Evolutionary conservation across 2,888 invertebrate species (phyloP).

Genomic region (Hirudinaria manillensis): DNA sequence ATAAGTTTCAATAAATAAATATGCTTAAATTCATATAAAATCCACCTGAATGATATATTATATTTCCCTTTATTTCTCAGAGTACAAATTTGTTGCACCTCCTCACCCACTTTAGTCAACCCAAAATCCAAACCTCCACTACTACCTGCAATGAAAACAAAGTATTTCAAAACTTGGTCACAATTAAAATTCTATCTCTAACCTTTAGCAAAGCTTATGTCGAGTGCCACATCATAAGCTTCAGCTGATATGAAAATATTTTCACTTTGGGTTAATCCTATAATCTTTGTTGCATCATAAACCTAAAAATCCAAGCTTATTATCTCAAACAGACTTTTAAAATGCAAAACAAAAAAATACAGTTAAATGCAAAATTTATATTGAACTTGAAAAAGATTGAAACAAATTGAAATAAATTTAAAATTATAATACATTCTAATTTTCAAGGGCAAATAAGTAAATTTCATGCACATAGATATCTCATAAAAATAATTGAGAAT

Average conservation of each 20-base stretch:
- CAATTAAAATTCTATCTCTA: conserved; percentile 17
- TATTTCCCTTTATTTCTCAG: conserved; percentile 56
- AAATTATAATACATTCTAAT: no score
- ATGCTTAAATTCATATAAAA: not conserved
- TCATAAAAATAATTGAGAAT: no score
- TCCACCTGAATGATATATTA: conserved; percentile 52
- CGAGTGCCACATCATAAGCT: conserved; percentile 55
- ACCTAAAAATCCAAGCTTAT: conserved; percentile 42
- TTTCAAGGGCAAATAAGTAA: no score
- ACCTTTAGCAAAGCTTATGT: conserved; percentile 56
- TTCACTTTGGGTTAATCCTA: conserved; percentile 51
- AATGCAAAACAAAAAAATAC: not conserved
- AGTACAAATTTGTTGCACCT: conserved; percentile 51
- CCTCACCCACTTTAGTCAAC: conserved; percentile 51
- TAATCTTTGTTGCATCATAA: conserved; percentile 51
- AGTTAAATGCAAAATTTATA: no score
- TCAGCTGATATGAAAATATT: conserved; percentile 52
- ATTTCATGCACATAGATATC: no score
- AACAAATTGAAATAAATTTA: no score
- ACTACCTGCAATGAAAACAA: conserved; percentile 40
- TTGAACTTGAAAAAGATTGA: no score
- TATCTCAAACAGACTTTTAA: not conserved
- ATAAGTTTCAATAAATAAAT: conserved; percentile 4
- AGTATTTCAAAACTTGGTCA: not conserved
- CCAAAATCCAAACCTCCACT: conserved; percentile 56